These are phyloP conservation scores for Stercorarius parasiticus DNA, from an alignment of 2,113 vertebrate species.

Conservation along the genomic window DNA sequence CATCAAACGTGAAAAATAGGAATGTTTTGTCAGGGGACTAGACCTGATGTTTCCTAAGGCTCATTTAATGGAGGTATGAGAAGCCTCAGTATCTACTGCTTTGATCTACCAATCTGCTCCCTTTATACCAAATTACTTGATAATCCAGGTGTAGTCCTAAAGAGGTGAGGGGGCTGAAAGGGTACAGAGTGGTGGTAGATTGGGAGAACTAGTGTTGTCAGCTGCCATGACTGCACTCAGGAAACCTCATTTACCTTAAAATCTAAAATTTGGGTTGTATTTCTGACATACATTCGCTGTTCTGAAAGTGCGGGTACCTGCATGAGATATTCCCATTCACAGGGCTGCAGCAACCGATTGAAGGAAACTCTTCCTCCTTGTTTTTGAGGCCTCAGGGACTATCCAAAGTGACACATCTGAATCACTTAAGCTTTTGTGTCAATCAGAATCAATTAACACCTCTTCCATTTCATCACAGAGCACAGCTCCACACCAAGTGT, in stretches of 20 bases:
- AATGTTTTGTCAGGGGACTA: neutral
- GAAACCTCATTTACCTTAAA: neutral
- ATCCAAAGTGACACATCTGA: neutral
- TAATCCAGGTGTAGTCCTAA: neutral
- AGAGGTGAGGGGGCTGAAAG: neutral
- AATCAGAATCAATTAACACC: neutral
- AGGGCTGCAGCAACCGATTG: neutral
- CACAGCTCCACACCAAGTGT: neutral
- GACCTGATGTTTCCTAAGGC: neutral
- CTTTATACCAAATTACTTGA: neutral
- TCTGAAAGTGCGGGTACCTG: neutral
- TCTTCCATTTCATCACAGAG: neutral
- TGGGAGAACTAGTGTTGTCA: neutral
- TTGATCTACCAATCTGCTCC: neutral
- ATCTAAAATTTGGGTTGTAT: neutral
- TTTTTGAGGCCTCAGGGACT: neutral
- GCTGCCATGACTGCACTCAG: neutral
- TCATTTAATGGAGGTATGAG: neutral
- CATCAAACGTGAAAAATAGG: neutral
- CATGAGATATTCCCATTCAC: neutral
- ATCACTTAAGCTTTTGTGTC: neutral
- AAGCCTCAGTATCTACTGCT: neutral
- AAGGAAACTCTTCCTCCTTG: neutral
- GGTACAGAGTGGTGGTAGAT: neutral
- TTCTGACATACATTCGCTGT: neutral